Base-by-base conservation (phyloP, 30 jellyfish, hydroid and myxozoan species). In the Chironex yamaguchii region DNA sequence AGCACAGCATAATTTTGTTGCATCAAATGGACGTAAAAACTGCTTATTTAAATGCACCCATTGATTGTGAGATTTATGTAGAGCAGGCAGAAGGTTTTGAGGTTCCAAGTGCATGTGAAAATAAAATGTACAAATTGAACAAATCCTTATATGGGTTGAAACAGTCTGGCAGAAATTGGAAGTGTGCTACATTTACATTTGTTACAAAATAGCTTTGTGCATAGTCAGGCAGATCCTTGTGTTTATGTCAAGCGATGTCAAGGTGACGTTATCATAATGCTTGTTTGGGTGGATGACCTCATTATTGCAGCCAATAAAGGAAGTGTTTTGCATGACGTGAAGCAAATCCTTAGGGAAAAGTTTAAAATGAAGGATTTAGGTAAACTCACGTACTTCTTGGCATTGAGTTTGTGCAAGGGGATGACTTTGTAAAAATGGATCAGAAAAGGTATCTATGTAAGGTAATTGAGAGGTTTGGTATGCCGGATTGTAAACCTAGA, bases 351-450 rank as follows among this genome's bases (percentile, higher is more conserved):
- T 1, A 32, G 76, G 23, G 9, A 30, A 6, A 65, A 36, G 51
- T 81, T 81, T 68, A 81, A 67, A 35, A 64, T 81, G 87, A 64
- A 33, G 30, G 92, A 81, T 50, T 2, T 81, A 17, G 92, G 92
- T n/a, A n/a, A n/a, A n/a, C n/a, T n/a, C n/a, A n/a, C n/a, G n/a
- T n/a, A 24, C 67, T 81, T 17, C 87, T 81, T 30, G 92, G 92
- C 0, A 34, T 64, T 17, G 73, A 35, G 9, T 17, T 80, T n/a
- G n/a, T n/a, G n/a, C n/a, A n/a, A n/a, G n/a, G n/a, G n/a, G n/a
- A n/a, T n/a, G n/a, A n/a, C n/a, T n/a, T n/a, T n/a, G n/a, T n/a
- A n/a, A n/a, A n/a, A n/a, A n/a, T n/a, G n/a, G n/a, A n/a, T n/a
- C n/a, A n/a, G n/a, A n/a, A n/a, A n/a, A n/a, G n/a, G n/a, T n/a